Evolutionary conservation across 1,140 invertebrate genomes (phyloP), one percentile per base, ranked within the genome.

Genomic region (Magallana gigas): DNA sequence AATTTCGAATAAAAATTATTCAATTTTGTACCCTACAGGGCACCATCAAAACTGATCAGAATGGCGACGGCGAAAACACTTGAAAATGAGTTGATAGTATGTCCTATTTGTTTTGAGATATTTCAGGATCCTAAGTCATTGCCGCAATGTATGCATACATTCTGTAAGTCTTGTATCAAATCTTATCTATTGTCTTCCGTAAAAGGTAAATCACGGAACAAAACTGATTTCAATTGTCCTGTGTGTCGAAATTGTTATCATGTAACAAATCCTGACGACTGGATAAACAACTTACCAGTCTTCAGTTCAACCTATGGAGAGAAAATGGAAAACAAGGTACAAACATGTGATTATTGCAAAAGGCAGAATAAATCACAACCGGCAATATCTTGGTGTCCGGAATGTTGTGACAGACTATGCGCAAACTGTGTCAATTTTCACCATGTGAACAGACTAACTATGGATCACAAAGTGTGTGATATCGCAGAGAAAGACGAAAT

Each of bases 141-240:
- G 57, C 81, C 81, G n/a, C 23, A 29, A 29, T 83, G 81, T 16
- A 12, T 83, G 9, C 57, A 83, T 83, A 83, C 81, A 57, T 83
- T 57, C 14, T 83, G 81, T 57, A 83, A 83, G 57, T 57, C 81
- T 57, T 83, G 81, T 9, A 57, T 83, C 0, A 16, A 56, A 14
- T 57, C 81, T 57, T 83, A 83, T 23, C 12, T 56, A 18, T 58
- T 48, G 57, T 14, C 48, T 57, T 14, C 81, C 18, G 36, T 83
- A 29, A 80, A 11, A 8, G 59, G 16, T 5, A 9, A 29, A 2
- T 12, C 23, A 76, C 9, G n/a, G 0, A 87, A 84, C 16, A 8
- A 3, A 9, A n/a, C 36, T 48, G 36, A 48, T 0, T 57, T 84
- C 59, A 16, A 76, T 68, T 87, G 86, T 87, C 86, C 86, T 12